phyloP scores from a whole-genome alignment of 2,888 invertebrate species.

The Eremobia ochroleuca region DNA sequence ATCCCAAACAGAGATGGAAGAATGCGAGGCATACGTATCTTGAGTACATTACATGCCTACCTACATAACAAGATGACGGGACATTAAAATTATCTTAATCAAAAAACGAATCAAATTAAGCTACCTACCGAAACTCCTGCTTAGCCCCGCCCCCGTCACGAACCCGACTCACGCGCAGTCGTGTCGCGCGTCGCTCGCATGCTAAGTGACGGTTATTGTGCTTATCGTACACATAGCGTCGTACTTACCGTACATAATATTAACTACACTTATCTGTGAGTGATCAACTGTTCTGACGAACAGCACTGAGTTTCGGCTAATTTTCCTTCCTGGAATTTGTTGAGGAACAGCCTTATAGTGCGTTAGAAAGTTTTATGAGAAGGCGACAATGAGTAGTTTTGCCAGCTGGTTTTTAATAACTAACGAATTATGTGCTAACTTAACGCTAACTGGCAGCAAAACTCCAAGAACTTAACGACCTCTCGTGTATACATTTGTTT shows the following conservation, averaged over 20 bases:
- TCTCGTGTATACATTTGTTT: background rate
- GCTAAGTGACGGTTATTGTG: conserved; percentile 54
- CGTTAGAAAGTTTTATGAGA: background rate
- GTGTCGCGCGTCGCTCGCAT: conserved; percentile 37
- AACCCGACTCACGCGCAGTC: conserved; percentile 47
- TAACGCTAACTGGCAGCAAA: background rate
- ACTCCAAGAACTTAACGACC: background rate
- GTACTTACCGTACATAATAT: conserved; percentile 37
- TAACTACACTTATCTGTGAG: conserved; percentile 37
- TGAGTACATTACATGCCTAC: background rate
- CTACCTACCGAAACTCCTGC: background rate
- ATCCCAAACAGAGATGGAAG: background rate
- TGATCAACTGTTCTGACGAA: conserved; percentile 36
- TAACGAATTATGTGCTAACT: too few relatives aligned
- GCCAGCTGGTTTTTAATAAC: background rate
- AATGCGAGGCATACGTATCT: background rate
- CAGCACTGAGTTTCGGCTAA: conserved; percentile 22
- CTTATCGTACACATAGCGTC: conserved; percentile 31
- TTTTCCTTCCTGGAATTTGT: conserved; percentile 34
- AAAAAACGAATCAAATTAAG: conserved; percentile 32
- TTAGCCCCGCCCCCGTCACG: conserved; percentile 61
- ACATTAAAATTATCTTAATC: conserved; percentile 44
- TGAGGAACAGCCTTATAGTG: conserved; percentile 28
- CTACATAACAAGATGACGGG: conserved; percentile 11
- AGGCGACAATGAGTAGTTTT: background rate